These are phyloP conservation scores for Temnothorax nylanderi DNA, from an alignment of 1,140 invertebrate genomes.

Conservation along the genomic window DNA sequence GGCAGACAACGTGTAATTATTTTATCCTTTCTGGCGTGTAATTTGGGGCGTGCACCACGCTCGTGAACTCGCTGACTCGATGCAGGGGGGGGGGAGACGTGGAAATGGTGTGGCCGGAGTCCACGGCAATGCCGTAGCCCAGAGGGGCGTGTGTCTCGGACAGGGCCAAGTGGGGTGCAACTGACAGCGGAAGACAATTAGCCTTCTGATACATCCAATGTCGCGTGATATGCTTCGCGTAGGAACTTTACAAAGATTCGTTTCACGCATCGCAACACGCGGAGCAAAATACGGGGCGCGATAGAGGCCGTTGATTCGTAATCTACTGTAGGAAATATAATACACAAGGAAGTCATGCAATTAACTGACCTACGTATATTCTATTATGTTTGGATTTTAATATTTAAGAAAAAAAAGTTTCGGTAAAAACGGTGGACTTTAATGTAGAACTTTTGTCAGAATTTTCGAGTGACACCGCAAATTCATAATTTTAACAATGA, in stretches of 20 bases:
- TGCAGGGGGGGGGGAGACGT: conserved; percentile 2
- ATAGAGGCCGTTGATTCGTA: conserved; percentile 21
- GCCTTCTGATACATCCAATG: conserved; percentile 80
- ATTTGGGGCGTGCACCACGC: conserved; percentile 74
- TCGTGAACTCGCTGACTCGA: conserved; percentile 50
- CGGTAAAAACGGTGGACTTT: not conserved
- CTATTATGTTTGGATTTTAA: not conserved
- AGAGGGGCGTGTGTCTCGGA: conserved; percentile 78
- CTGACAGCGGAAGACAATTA: conserved; percentile 82
- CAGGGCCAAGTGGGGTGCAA: conserved; percentile 79
- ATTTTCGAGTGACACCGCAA: not conserved
- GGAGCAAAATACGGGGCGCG: not conserved
- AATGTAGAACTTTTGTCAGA: not conserved
- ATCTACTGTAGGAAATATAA: not conserved
- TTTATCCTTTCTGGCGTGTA: conserved; percentile 80
- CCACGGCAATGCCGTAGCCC: conserved; percentile 61
- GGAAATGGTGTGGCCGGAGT: conserved; percentile 20
- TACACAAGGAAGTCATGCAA: not conserved
- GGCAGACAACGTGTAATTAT: conserved; percentile 77
- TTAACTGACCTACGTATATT: not conserved
- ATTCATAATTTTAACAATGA: conserved; percentile 22
- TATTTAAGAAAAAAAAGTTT: not conserved
- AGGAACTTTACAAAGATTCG: conserved; percentile 53
- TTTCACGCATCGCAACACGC: conserved; percentile 53
- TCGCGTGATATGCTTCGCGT: conserved; percentile 56